Evolutionary conservation across 2,113 vertebrate genomes (phyloP).

Genomic region (Oreochromis tanganicae): DNA sequence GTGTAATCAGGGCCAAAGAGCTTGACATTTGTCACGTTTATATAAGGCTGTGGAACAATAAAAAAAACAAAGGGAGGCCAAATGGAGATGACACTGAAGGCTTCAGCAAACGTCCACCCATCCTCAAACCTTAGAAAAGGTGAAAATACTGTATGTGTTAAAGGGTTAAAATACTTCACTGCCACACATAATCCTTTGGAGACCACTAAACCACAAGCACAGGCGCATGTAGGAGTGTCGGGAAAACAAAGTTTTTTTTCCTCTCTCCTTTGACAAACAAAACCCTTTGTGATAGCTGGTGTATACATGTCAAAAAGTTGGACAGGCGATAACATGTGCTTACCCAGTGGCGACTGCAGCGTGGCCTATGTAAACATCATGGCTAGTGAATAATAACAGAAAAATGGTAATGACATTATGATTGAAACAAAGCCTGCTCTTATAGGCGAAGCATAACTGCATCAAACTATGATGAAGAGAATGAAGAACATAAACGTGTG

Average conservation of each 20-base stretch:
- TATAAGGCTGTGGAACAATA: constrained; percentile 46
- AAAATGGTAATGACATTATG: constrained; percentile 77
- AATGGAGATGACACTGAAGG: background rate
- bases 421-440: constrained; percentile 57
- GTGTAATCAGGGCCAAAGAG: constrained; percentile 15
- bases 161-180: background rate
- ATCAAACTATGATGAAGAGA: background rate
- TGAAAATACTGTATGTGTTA: background rate
- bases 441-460: constrained; percentile 39
- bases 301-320: constrained; percentile 78
- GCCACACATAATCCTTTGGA: background rate
- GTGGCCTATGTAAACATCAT: constrained; percentile 73
- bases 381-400: constrained; percentile 69
- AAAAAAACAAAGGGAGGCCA: constrained; percentile 12
- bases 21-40: constrained; percentile 26
- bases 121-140: background rate
- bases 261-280: constrained; percentile 80
- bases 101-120: constrained; percentile 14
- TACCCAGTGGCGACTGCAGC: constrained; percentile 81
- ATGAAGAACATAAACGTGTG: background rate
- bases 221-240: constrained; percentile 6
- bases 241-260: constrained; percentile 56
- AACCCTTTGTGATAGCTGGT: constrained; percentile 71
- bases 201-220: background rate
- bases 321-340: constrained; percentile 77